Conservation (phyloP, 2,797 vertebrate species). For the Pangasius macronema region DNA sequence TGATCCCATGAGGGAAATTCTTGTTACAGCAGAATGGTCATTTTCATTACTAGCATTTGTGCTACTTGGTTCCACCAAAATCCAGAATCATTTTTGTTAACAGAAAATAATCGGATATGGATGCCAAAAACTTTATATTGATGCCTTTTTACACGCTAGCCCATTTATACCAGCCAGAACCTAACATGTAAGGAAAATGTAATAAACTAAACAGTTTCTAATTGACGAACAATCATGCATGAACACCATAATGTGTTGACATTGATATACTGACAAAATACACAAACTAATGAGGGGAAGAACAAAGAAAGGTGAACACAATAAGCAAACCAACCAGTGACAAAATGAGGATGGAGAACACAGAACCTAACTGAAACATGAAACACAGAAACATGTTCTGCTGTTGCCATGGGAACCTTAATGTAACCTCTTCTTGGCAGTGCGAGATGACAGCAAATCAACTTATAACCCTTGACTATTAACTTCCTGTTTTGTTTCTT, state of each 20-base stretch:
- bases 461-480: neutral
- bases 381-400: neutral
- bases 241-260: neutral
- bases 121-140: neutral
- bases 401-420: conserved; percentile 9
- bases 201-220: neutral
- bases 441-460: conserved; percentile 1
- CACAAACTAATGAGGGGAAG: neutral
- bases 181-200: neutral
- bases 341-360: neutral
- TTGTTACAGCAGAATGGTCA: no score
- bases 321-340: neutral
- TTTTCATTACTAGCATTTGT: neutral
- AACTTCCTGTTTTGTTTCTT: neutral
- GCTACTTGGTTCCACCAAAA: neutral
- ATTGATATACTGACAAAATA: neutral
- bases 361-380: neutral
- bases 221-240: neutral
- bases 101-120: neutral
- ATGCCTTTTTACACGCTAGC: neutral
- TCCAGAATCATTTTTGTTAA: neutral
- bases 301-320: neutral
- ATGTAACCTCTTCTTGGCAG: neutral
- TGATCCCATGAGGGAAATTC: no score
- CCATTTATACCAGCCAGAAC: neutral